A percentile compares a stretch with the other conserved stretches of the same genome.
Conservation (phyloP, 2,888 invertebrate genomes). For the Seira ritae region DNA sequence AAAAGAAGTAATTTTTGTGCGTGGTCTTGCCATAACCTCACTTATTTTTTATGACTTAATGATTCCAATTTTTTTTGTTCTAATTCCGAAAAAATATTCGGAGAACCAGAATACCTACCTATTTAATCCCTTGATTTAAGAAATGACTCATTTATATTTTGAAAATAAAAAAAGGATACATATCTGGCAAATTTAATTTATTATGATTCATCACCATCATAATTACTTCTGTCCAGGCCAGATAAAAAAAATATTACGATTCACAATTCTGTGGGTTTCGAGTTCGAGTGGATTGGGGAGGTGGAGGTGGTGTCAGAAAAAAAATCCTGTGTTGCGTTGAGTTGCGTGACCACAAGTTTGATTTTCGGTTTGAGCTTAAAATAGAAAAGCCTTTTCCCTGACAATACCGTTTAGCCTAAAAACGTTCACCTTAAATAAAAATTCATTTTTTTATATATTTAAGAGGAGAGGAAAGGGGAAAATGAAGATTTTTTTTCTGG, state of each 20-base stretch:
- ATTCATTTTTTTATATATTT: neutral
- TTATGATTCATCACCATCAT: slow-evolving; percentile 35
- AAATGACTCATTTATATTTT: neutral
- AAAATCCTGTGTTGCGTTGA: neutral
- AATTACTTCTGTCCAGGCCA: neutral
- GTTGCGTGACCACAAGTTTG: neutral
- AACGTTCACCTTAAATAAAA: neutral
- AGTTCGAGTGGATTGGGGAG: neutral
- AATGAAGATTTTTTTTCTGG: neutral
- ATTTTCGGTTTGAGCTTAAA: no score
- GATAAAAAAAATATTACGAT: neutral
- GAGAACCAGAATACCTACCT: no score
- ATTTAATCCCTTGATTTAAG: neutral
- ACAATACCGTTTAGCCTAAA: no score
- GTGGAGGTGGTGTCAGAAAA: no score
- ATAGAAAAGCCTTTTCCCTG: no score
- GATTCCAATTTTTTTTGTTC: no score
- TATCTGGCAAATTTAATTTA: slow-evolving; percentile 25
- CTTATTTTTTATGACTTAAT: neutral
- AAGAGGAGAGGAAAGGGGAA: neutral
- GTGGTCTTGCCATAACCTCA: slow-evolving; percentile 30
- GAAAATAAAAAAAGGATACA: no score
- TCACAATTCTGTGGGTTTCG: no score
- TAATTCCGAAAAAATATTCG: no score
- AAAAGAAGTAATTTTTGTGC: neutral